Conservation (phyloP, 1,140 invertebrate species). For the Centruroides sculpturatus region DNA sequence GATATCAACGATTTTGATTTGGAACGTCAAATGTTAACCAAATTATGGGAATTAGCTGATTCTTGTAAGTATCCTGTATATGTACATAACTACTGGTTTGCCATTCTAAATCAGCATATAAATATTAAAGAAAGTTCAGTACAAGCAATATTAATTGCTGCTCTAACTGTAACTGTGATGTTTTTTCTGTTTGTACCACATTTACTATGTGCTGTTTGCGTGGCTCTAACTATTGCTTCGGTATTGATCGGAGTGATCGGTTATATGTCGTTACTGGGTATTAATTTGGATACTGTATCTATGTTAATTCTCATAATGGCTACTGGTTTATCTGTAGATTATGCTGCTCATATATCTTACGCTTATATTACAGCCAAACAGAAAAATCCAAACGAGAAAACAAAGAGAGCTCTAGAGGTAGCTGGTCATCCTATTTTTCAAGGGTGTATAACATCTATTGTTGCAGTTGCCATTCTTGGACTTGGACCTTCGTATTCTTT, state of each 20-base stretch:
- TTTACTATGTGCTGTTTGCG: slow-evolving; percentile 80
- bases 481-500: slow-evolving; percentile 26
- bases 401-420: neutral
- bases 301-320: slow-evolving; percentile 99
- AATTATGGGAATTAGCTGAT: slow-evolving; percentile 56
- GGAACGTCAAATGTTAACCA: slow-evolving; percentile 76
- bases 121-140: slow-evolving; percentile 34
- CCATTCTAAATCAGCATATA: slow-evolving; percentile 76
- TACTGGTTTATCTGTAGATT: slow-evolving; percentile 93
- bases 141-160: slow-evolving; percentile 80
- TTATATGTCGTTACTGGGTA: slow-evolving; percentile 88
- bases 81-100: slow-evolving; percentile 38
- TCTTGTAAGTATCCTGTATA: slow-evolving; percentile 58
- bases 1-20: slow-evolving; percentile 77
- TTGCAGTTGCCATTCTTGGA: neutral
- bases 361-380: slow-evolving; percentile 29
- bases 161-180: slow-evolving; percentile 85
- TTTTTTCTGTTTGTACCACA: slow-evolving; percentile 93
- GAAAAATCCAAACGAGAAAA: neutral
- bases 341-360: slow-evolving; percentile 92
- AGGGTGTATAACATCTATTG: neutral
- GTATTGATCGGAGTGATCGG: slow-evolving; percentile 89
- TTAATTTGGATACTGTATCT: slow-evolving; percentile 88
- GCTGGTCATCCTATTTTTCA: neutral
- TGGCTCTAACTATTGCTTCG: slow-evolving; percentile 84